Evolutionary conservation across 1,140 invertebrate genomes (phyloP), one percentile per base, ranked within the genome.

Genomic region (Adelges cooleyi): DNA sequence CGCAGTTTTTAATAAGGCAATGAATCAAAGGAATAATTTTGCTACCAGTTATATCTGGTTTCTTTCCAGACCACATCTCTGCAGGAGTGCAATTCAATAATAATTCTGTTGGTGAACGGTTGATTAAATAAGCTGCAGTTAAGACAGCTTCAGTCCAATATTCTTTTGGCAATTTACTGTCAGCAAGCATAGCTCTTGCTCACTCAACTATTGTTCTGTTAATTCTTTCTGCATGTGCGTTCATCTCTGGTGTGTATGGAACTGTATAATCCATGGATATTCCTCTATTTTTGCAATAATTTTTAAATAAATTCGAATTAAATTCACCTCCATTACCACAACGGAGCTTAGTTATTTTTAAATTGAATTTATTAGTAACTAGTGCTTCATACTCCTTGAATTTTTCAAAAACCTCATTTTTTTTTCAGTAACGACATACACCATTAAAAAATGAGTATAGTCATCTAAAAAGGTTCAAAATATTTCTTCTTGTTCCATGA

Each of bases 101-200:
- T 33, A 11, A 33, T 33, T 33, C 29, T 33, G 29, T 33, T 33
- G 11, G 11, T 6, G 11, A 33, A 11, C 68, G 6, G 40, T 69
- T 69, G 6, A 62, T 23, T 2, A 66, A 11, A 36, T 69, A 68
- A 11, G 29, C 44, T 13, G 65, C 65, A 44, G 38, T 38, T 40
- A 23, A 18, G n/a, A 74, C 44, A 18, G 71, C 72, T 56, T 75
- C 73, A 20, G 70, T 69, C 74, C 75, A 76, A 51, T 71, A 69
- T 9, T 23, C 36, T 25, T 66, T 56, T 18, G 23, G 18, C 10
- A 75, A 20, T 2, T 68, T 38, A 36, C 67, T 50, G 29, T 73
- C 70, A 13, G 68, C 15, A 1, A 76, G 23, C 69, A 76, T 69
- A 17, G 71, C 54, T 53, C 72, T 66, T 4, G 71, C 71, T 54